Base-by-base conservation (phyloP, 2,113 vertebrate species). In the Osmerus mordax region DNA sequence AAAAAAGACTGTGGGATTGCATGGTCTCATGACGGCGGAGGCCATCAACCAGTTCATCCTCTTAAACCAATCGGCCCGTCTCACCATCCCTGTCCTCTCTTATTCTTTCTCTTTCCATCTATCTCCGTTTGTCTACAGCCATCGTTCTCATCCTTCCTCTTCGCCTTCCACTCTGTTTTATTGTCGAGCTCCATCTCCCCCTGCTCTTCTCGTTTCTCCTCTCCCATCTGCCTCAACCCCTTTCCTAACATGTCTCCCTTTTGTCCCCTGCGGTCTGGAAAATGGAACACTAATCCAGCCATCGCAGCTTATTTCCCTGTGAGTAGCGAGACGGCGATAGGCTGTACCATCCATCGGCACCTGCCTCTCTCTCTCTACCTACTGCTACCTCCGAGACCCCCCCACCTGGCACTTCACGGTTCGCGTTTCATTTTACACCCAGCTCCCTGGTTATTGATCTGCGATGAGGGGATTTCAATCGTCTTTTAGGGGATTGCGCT, bases 61-160 rank as follows among this genome's bases (percentile, higher is more conserved):
- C 72, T 82, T 78, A 79, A 70, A 73, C 54, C 18, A 18, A 16
- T 19, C 55, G 16, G 6, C 55, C 55, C 1, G 1, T 56, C 16
- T n/a, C 28, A 5, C 29, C 13, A 18, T n/a, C 41, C 11, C 60
- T 62, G 60, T 29, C 2, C 60, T 25, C 60, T 12, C 25, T 21
- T 25, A 13, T 12, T 23, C 36, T 41, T 65, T 65, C 13, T 19
- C 54, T 6, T 19, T 54, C 60, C 60, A 23, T 61, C 56, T 18
- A 3, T 19, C 61, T 56, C 1, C 14, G 18, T 32, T 23, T 67
- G 8, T 21, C 23, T 63, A 54, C 65, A 8, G 7, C 18, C 60
- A 19, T 15, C 41, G 8, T 61, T 6, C 25, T 36, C 52, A 5
- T 18, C 13, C 52, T 25, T 51, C 41, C 12, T 16, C 4, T 68